A percentile compares a stretch with the other conserved stretches of the same genome.
Conservation (phyloP, 2,888 invertebrate species). For the Romanomermis culicivorax region DNA sequence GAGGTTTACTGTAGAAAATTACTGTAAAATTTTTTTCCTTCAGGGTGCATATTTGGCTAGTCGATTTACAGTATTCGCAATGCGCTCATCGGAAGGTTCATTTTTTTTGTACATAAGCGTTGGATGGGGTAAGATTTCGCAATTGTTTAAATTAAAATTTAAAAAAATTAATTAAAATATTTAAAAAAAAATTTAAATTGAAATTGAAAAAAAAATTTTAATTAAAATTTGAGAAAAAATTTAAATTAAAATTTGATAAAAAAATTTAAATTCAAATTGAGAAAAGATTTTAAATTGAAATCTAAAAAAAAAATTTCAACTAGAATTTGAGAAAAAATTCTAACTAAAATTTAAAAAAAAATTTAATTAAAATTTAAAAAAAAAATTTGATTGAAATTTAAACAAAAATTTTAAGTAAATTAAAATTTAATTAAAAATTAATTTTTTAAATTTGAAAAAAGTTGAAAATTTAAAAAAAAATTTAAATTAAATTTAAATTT, state of each 20-base stretch:
- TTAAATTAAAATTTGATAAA: not conserved
- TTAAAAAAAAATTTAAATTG: not conserved
- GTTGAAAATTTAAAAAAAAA: not conserved
- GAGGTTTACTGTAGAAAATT: too few species aligned
- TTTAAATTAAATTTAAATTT: not conserved
- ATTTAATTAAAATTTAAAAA: not conserved
- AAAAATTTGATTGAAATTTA: not conserved
- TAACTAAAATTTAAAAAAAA: not conserved
- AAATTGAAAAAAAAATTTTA: not conserved
- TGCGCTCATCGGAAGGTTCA: conserved; percentile 36
- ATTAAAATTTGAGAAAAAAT: not conserved
- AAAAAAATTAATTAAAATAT: not conserved
- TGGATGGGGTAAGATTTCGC: conserved; percentile 39
- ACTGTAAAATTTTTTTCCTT: conserved; percentile 19
- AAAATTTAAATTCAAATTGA: not conserved
- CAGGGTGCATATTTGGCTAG: conserved; percentile 24
- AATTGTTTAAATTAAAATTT: not conserved
- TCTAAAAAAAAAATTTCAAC: not conserved
- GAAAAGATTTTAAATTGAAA: not conserved
- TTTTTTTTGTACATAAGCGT: conserved; percentile 36
- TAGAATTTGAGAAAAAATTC: not conserved
- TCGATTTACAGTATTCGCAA: conserved; percentile 37
- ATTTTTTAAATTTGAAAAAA: conserved; percentile 1
- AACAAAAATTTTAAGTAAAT: not conserved
- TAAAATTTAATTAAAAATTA: not conserved